These are phyloP conservation scores for Thamnophis elegans DNA, from an alignment of 2,797 vertebrate species.

Conservation along the genomic window DNA sequence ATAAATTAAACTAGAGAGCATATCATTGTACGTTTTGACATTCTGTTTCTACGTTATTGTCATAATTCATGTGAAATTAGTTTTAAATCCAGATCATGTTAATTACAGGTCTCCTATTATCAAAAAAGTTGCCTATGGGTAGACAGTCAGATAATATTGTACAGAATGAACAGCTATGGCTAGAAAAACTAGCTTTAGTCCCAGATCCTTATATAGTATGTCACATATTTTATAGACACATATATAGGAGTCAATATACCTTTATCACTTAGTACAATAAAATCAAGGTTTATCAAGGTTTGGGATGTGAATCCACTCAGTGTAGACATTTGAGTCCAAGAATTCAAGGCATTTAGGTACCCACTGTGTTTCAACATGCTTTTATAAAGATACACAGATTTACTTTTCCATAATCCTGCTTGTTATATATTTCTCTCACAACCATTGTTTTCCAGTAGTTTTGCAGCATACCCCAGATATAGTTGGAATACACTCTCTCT, in stretches of 20 bases:
- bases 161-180: slow-evolving; percentile 4
- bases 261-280: background rate
- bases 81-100: background rate
- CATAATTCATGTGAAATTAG: background rate
- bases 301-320: background rate
- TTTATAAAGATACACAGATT: background rate
- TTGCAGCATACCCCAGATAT: background rate
- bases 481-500: too few species aligned
- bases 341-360: background rate
- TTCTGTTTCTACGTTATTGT: background rate
- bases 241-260: background rate
- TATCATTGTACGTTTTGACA: background rate
- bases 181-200: background rate
- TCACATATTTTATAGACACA: background rate
- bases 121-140: background rate
- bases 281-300: background rate
- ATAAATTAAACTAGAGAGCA: slow-evolving; percentile 10
- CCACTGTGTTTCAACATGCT: background rate
- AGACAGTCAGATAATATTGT: background rate
- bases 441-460: background rate
- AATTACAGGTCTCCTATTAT: background rate
- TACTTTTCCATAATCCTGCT: background rate
- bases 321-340: background rate
- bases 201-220: background rate
- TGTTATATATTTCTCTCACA: background rate